Conservation (phyloP, 2,888 invertebrate genomes). For the Drosophila nr. medialis region DNA sequence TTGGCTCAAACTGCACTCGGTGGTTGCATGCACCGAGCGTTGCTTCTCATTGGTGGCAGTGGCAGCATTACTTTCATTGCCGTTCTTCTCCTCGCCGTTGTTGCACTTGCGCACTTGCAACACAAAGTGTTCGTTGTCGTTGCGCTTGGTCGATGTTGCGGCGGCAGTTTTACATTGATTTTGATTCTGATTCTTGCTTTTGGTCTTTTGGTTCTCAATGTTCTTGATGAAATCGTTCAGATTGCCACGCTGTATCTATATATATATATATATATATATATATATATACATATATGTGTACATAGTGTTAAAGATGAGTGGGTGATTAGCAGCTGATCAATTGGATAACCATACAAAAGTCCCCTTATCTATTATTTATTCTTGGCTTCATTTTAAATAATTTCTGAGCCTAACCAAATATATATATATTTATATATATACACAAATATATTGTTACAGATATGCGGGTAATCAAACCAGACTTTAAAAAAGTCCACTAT, state of each 20-base stretch:
- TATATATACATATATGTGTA: not conserved
- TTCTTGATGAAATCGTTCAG: constrained; percentile 83
- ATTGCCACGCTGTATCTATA: constrained; percentile 84
- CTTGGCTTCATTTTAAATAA: not conserved
- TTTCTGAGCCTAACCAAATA: not conserved
- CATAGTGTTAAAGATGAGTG: not conserved
- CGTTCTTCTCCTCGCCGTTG: constrained; percentile 71
- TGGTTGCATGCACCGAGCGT: constrained; percentile 80
- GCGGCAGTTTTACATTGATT: constrained; percentile 22
- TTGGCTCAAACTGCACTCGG: constrained; percentile 46
- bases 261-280: not conserved
- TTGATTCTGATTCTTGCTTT: constrained; percentile 41
- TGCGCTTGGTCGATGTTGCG: constrained; percentile 50
- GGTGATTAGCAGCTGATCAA: not conserved
- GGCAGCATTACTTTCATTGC: constrained; percentile 40
- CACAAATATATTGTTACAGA: not conserved
- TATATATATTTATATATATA: not conserved
- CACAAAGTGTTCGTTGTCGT: constrained; percentile 70
- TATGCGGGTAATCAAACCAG: not conserved
- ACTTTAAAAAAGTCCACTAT: not conserved
- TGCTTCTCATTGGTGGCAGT: constrained; percentile 77
- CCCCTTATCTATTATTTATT: not conserved
- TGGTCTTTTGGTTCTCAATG: constrained; percentile 82
- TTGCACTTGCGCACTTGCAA: constrained; percentile 63
- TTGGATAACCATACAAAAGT: not conserved